phyloP scores from a whole-genome alignment of 2,888 invertebrate genomes.

The Agrochola lota region DNA sequence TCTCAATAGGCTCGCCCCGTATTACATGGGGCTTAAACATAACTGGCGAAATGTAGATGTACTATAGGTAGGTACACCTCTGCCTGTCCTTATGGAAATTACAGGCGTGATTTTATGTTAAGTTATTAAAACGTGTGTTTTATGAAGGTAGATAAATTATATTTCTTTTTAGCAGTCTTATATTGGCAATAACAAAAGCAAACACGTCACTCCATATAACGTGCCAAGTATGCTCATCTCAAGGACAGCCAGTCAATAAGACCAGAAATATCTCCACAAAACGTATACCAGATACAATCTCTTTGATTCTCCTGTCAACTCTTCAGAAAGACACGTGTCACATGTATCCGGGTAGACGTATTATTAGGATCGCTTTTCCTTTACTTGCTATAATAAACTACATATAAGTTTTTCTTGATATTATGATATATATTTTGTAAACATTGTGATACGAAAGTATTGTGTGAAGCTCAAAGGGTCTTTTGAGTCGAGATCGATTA shows the following conservation, averaged over 20 bases:
- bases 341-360: constrained; percentile 35
- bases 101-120: too few relatives aligned
- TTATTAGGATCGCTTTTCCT: constrained; percentile 26
- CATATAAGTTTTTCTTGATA: constrained; percentile 2
- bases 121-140: background rate
- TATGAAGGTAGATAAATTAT: background rate
- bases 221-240: constrained; percentile 14
- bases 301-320: constrained; percentile 45
- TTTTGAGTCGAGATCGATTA: constrained; percentile 6
- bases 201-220: background rate
- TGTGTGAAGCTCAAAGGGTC: background rate
- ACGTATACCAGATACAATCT: constrained; percentile 36
- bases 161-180: background rate
- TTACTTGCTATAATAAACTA: constrained; percentile 9
- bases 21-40: background rate
- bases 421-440: constrained; percentile 7
- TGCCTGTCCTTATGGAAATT: background rate
- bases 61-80: too few relatives aligned
- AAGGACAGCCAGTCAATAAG: constrained; percentile 37
- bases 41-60: background rate
- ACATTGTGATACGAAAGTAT: background rate
- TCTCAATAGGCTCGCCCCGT: background rate
- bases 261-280: constrained; percentile 22
- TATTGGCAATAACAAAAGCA: background rate
- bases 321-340: constrained; percentile 40